phyloP scores from a whole-genome alignment of 2,113 vertebrate species.

The Otus sunia region DNA sequence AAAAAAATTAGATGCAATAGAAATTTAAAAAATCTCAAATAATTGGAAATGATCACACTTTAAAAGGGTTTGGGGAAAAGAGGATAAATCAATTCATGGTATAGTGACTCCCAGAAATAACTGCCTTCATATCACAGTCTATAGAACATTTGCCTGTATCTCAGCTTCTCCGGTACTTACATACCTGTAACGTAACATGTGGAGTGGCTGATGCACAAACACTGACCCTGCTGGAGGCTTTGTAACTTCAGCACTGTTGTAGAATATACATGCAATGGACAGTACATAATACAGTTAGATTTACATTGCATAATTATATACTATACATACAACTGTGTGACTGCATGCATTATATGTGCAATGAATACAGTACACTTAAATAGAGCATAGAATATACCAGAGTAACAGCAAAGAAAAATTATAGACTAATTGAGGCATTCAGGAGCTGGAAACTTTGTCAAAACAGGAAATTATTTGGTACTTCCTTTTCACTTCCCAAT shows the following conservation, averaged over 20 bases:
- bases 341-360: background rate
- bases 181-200: fast-evolving
- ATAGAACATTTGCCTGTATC: background rate
- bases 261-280: background rate
- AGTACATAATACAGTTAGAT: background rate
- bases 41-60: background rate
- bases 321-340: background rate
- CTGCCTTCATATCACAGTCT: background rate
- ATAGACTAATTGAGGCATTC: background rate
- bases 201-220: fast-evolving
- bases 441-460: background rate
- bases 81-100: background rate
- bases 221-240: background rate
- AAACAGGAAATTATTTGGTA: background rate
- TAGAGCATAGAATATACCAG: background rate
- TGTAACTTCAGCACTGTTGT: background rate
- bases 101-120: background rate
- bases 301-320: background rate
- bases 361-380: background rate
- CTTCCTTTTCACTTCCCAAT: background rate
- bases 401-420: background rate
- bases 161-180: background rate
- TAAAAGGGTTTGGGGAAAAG: background rate
- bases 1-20: background rate
- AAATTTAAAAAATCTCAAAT: background rate